Evolutionary conservation across 35 echinoderm and acorn worm genomes (phyloP).

Genomic region (Stichopus chloronotus): DNA sequence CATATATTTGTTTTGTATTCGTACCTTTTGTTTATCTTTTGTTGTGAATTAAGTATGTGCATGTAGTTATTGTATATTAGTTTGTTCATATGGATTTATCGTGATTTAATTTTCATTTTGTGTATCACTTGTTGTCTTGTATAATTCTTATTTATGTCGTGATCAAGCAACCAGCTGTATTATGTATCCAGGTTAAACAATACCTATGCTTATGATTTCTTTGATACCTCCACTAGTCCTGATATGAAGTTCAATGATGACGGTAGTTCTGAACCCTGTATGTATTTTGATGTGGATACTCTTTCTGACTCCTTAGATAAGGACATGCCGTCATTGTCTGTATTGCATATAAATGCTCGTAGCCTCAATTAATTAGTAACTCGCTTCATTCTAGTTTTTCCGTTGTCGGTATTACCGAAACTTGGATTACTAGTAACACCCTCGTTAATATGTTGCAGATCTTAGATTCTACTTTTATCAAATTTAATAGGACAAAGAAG

Average conservation of each 20-base stretch:
- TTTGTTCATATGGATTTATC: neutral
- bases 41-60: neutral
- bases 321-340: too few species aligned
- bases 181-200: neutral
- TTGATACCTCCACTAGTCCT: neutral
- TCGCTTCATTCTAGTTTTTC: neutral
- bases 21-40: neutral
- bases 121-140: neutral
- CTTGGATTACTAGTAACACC: neutral
- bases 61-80: neutral
- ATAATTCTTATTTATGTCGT: neutral
- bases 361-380: too few species aligned
- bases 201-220: neutral
- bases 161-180: neutral
- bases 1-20: neutral
- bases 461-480: neutral
- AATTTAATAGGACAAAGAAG: neutral
- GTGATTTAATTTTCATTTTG: neutral
- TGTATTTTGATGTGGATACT: neutral
- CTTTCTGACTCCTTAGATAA: neutral
- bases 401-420: conserved; percentile 35
- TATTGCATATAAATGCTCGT: too few species aligned
- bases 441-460: neutral
- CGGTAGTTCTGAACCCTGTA: too few species aligned
- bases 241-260: neutral